Evolutionary conservation across 1,140 invertebrate species (phyloP).

Genomic region (Listronotus bonariensis): DNA sequence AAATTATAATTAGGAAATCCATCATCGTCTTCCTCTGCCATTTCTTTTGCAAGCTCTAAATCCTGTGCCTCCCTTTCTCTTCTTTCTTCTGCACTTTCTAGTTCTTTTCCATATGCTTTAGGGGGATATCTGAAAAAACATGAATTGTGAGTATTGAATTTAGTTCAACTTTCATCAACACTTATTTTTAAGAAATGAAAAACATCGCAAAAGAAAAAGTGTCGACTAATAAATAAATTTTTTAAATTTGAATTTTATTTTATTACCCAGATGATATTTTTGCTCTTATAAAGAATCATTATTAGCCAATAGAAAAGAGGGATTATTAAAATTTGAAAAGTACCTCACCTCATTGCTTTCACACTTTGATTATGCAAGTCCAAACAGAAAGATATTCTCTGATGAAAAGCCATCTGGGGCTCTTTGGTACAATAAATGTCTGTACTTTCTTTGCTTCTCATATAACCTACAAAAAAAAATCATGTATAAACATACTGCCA

Average conservation of each 20-base stretch:
- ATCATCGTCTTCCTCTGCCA: conserved; percentile 98
- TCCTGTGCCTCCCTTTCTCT: conserved; percentile 96
- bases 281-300: no score
- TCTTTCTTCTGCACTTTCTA: conserved; percentile 96
- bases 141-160: no score
- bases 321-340: no score
- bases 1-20: conserved; percentile 65
- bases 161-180: no score
- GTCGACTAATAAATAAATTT: no score
- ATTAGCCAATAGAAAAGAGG: no score
- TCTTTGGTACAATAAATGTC: conserved; percentile 98
- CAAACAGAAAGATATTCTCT: conserved; percentile 96
- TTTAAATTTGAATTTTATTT: no score
- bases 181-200: no score
- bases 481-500: no score
- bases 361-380: conserved; percentile 98
- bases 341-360: conserved; percentile 80
- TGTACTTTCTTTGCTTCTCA: conserved; percentile 95
- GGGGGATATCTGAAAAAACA: conserved; percentile 80
- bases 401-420: conserved; percentile 95
- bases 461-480: conserved; percentile 64
- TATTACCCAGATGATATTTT: no score
- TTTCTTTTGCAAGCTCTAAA: conserved; percentile 96
- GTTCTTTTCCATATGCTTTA: conserved; percentile 97
- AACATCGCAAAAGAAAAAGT: no score